Percentiles rank a stretch among this genome's conserved stretches.
Evolutionary conservation across 2,888 invertebrate genomes (phyloP).

Genomic region (Lysandra coridon): DNA sequence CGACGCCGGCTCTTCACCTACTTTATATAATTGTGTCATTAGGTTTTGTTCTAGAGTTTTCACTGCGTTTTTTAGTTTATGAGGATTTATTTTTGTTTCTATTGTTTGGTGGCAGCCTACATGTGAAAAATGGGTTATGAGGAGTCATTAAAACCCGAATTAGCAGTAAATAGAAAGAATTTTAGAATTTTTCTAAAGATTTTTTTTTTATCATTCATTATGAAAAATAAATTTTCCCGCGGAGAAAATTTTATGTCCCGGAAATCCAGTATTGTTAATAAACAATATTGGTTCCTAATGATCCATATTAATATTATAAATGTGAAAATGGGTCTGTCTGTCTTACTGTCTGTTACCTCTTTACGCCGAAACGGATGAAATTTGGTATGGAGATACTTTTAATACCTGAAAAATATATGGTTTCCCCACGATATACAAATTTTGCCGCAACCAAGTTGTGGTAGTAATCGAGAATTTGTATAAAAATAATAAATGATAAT

Average conservation of each 20-base stretch:
- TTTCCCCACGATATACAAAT: too few species aligned
- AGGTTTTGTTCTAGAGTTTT: slow-evolving; percentile 22
- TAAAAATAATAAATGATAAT: too few species aligned
- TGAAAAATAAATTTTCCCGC: background rate
- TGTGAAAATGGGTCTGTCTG: too few species aligned
- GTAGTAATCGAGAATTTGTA: too few species aligned
- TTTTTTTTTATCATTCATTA: background rate
- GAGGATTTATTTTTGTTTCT: slow-evolving; percentile 3
- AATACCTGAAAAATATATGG: too few species aligned
- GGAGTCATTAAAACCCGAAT: background rate
- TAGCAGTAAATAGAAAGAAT: background rate
- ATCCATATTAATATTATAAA: too few species aligned
- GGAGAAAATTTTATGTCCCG: background rate
- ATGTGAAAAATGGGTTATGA: background rate
- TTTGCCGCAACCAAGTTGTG: too few species aligned
- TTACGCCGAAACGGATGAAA: too few species aligned
- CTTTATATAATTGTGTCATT: slow-evolving; percentile 23
- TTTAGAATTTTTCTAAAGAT: background rate
- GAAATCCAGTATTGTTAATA: too few species aligned
- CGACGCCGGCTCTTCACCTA: slow-evolving; percentile 18
- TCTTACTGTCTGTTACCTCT: too few species aligned
- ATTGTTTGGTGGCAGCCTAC: slow-evolving; percentile 1
- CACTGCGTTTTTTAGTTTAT: background rate
- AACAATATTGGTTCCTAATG: too few species aligned
- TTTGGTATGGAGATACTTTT: too few species aligned